Percentiles rank a stretch among this genome's conserved stretches.
These are phyloP conservation scores for Silurus aristotelis DNA, from an alignment of 2,797 vertebrate genomes.

Conservation along the genomic window DNA sequence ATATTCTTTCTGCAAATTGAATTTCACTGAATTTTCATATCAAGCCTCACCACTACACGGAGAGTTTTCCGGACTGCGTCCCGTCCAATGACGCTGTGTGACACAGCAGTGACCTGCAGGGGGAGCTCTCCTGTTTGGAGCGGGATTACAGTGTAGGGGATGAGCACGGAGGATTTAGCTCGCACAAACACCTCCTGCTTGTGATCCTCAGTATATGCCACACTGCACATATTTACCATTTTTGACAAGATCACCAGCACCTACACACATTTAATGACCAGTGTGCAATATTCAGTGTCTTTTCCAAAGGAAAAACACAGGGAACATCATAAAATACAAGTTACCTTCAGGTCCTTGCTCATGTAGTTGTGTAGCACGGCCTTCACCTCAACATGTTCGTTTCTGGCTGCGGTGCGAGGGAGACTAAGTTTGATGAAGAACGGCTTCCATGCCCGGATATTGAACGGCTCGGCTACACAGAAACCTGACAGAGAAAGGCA, in stretches of 20 bases:
- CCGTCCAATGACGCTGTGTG: constrained; percentile 49
- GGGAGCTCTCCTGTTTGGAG: constrained; percentile 77
- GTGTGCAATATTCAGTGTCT: no score
- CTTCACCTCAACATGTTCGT: constrained; percentile 76
- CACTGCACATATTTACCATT: constrained; percentile 84
- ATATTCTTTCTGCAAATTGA: no score
- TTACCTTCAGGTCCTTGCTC: constrained; percentile 59
- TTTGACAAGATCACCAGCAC: constrained; percentile 82
- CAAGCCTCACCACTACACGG: constrained; percentile 82
- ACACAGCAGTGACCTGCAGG: constrained; percentile 81
- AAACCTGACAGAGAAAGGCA: constrained; percentile 64
- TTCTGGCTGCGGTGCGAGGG: constrained; percentile 75
- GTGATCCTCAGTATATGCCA: constrained; percentile 76
- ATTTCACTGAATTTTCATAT: neutral
- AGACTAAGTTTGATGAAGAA: constrained; percentile 78
- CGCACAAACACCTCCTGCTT: constrained; percentile 71
- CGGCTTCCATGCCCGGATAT: constrained; percentile 62
- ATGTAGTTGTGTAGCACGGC: constrained; percentile 76
- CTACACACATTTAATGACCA: constrained; percentile 60
- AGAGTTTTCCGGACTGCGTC: constrained; percentile 84
- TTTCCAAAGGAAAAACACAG: no score
- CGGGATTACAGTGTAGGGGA: constrained; percentile 85
- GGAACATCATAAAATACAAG: no score
- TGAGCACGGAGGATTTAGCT: constrained; percentile 65
- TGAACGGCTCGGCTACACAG: constrained; percentile 77